phyloP scores from a whole-genome alignment of 2,113 vertebrate genomes.

The Tonatia bakeri region DNA sequence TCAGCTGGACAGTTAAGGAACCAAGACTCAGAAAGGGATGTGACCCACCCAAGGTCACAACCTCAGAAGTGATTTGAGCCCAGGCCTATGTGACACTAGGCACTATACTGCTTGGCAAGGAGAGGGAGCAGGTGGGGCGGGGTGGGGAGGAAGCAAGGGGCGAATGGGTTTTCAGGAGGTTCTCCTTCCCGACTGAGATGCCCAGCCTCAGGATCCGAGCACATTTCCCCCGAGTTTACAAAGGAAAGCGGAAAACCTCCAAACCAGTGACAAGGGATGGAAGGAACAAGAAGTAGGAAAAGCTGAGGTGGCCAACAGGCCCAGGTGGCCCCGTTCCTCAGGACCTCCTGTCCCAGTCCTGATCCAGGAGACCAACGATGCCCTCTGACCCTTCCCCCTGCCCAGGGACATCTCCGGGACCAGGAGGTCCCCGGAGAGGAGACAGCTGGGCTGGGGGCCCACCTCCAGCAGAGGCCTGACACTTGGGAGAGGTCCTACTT shows the following conservation, averaged over 20 bases:
- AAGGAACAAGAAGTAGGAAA: not conserved
- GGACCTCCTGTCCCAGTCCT: not conserved
- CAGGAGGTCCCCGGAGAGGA: not conserved
- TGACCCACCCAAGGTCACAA: not conserved
- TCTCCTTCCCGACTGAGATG: not conserved
- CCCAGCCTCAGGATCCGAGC: slow-evolving; percentile 35
- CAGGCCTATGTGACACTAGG: not conserved
- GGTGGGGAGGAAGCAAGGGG: accelerated
- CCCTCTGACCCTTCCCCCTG: not conserved
- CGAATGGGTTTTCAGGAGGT: not conserved
- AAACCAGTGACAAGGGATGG: slow-evolving; percentile 26
- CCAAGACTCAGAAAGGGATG: not conserved
- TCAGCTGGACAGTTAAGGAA: not conserved
- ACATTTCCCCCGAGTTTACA: slow-evolving; percentile 58
- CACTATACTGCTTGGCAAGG: not conserved
- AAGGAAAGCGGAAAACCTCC: slow-evolving; percentile 71
- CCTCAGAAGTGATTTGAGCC: not conserved
- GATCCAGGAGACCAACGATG: not conserved
- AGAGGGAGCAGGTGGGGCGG: not conserved
- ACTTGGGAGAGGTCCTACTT: not conserved
- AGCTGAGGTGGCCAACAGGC: not conserved
- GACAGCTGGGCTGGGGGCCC: not conserved
- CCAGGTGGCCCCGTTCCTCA: not conserved
- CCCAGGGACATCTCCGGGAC: not conserved
- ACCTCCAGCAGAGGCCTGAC: not conserved